Percentiles rank a stretch among this genome's conserved stretches.
Conservation (phyloP, 1,140 invertebrate species). For the Ctenoplectra terminalis region DNA sequence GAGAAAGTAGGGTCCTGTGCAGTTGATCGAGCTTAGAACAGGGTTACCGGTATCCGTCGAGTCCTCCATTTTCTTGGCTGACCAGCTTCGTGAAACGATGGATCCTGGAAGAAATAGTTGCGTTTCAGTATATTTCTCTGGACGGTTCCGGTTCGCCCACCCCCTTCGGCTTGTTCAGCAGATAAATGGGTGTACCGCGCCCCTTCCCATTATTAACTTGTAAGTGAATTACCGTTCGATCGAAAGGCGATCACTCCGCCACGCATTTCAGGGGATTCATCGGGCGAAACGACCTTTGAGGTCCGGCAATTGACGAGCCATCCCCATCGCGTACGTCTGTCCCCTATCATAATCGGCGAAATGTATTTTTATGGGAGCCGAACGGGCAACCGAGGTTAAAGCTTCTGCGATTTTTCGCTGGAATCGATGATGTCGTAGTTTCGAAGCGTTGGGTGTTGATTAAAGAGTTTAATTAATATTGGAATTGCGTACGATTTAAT, state of each 20-base stretch:
- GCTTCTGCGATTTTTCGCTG: background rate
- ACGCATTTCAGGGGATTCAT: slow-evolving; percentile 70
- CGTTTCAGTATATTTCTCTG: slow-evolving; percentile 45
- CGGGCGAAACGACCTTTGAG: slow-evolving; percentile 77
- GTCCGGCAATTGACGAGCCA: slow-evolving; percentile 70
- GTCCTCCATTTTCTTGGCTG: background rate
- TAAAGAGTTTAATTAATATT: too few species aligned
- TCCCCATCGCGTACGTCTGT: slow-evolving; percentile 39
- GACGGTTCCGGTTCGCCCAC: background rate
- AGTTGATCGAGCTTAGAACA: background rate
- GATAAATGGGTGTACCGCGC: slow-evolving; percentile 78
- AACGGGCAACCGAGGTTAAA: background rate
- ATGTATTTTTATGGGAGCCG: slow-evolving; percentile 63
- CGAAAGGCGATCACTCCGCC: slow-evolving; percentile 76
- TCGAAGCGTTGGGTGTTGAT: too few species aligned
- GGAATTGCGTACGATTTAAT: too few species aligned
- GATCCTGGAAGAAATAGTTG: slow-evolving; percentile 15
- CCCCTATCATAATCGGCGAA: slow-evolving; percentile 61
- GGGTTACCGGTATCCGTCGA: background rate
- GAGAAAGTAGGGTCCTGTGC: too few species aligned
- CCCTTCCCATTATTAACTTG: slow-evolving; percentile 81
- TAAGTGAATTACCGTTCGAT: slow-evolving; percentile 83
- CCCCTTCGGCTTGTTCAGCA: slow-evolving; percentile 52
- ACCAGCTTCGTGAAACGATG: too few species aligned
- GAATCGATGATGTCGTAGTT: background rate